Conservation (phyloP, 2,113 vertebrate species). For the Mesitornis unicolor region DNA sequence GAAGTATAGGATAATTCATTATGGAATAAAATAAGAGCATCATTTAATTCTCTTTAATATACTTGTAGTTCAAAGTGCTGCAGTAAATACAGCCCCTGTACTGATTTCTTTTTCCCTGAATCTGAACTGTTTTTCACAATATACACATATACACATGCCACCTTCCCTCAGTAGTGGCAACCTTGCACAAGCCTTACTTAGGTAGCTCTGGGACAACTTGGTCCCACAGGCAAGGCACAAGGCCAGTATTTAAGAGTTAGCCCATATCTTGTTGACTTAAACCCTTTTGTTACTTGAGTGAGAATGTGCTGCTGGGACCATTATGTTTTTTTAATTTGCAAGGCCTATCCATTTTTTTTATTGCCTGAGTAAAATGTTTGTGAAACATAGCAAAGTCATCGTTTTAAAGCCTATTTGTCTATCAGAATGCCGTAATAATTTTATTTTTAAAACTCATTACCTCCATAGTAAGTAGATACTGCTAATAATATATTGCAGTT, state of each 20-base stretch:
- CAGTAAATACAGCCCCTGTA: background rate
- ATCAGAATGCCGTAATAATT: background rate
- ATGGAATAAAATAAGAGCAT: background rate
- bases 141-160: too few relatives aligned
- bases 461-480: background rate
- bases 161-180: background rate
- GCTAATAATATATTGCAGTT: background rate
- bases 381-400: background rate
- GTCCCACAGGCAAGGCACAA: background rate
- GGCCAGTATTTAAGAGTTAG: background rate
- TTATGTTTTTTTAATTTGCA: background rate
- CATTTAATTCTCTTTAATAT: background rate
- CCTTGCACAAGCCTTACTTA: background rate
- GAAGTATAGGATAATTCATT: background rate
- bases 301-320: background rate
- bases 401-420: background rate
- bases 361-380: background rate
- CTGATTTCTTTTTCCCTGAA: background rate
- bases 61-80: background rate
- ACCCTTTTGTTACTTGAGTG: background rate
- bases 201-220: rapidly evolving
- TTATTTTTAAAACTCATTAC: background rate
- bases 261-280: background rate
- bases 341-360: background rate
- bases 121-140: background rate